Conservation (phyloP, 1,140 invertebrate genomes). For the Tetramorium alpestre region DNA sequence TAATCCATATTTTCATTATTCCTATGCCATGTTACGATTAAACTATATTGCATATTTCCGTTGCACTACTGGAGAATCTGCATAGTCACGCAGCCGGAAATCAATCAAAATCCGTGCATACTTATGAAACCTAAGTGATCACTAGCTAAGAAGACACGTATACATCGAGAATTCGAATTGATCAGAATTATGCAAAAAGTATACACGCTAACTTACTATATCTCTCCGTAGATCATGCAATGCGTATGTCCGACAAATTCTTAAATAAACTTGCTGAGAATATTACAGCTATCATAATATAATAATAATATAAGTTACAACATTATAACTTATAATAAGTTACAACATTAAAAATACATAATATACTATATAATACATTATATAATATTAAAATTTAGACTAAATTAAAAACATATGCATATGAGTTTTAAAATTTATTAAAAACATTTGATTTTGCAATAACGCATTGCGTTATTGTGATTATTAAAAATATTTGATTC, state of each 20-base stretch:
- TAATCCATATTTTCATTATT: neutral
- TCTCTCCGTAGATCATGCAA: neutral
- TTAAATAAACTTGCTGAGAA: neutral
- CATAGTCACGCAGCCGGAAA: slow-evolving; percentile 21
- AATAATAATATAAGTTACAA: neutral
- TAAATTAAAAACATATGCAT: too few relatives aligned
- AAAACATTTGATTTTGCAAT: too few relatives aligned
- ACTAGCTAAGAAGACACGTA: slow-evolving; percentile 14
- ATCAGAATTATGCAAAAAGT: neutral
- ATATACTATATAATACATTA: too few relatives aligned
- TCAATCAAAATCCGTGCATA: slow-evolving; percentile 18
- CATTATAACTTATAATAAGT: too few relatives aligned
- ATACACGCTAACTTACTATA: neutral
- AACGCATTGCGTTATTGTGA: too few relatives aligned
- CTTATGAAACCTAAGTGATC: slow-evolving; percentile 1
- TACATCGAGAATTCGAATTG: neutral
- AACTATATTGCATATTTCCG: slow-evolving; percentile 17
- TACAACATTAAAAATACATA: too few relatives aligned
- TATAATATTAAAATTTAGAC: too few relatives aligned
- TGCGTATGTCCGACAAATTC: neutral
- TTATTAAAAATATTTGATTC: too few relatives aligned
- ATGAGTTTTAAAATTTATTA: too few relatives aligned
- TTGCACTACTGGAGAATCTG: neutral
- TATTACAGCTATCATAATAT: neutral
- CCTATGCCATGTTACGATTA: neutral